Evolutionary conservation across 2,113 vertebrate species (phyloP), one percentile per base, ranked within the genome.

Genomic region (Mus spicilegus): DNA sequence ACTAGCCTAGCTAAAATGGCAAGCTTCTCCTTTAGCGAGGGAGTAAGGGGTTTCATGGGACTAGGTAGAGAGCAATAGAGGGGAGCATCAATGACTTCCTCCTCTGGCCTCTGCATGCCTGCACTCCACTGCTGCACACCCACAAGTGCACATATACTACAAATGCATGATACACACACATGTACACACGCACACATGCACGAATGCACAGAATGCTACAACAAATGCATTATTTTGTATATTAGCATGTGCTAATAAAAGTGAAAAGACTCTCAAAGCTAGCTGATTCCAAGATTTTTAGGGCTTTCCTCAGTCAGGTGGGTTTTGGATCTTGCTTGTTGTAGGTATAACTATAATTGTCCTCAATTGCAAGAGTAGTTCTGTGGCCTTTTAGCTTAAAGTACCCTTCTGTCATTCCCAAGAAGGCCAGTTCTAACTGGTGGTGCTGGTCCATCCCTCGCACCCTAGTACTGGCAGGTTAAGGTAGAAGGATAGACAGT

Each of bases 281-380:
- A 77, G 56, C 67, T 76, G 30, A 92, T 94, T 81, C n/a, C 58
- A 72, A 61, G 54, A 91, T 77, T 80, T 90, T 76, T 80, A 92
- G 63, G 65, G 70, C 58, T 96, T 82, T 95, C 22, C 72, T 46
- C 54, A 46, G 42, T 67, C 46, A 77, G 14, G 73, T 42, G 46
- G 42, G 90, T 87, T 87, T 63, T 92, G 5, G 58, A 76, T 42
- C 24, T 92, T 11, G 0, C 16, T 92, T 94, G 70, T 86, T 96
- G 24, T 61, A 91, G 14, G 80, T 17, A 28, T 54, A 7, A 14
- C n/a, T 95, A 80, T 19, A 28, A 51, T 67, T 70, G 42, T 28
- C 7, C 17, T 75, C 58, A 88, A 36, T 54, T 85, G 72, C 19
- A 91, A 93, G 36, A 67, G 12, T 46, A 90, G 19, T 19, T 81